phyloP scores from a whole-genome alignment of 2,113 vertebrate species.

The Anoplopoma fimbria region DNA sequence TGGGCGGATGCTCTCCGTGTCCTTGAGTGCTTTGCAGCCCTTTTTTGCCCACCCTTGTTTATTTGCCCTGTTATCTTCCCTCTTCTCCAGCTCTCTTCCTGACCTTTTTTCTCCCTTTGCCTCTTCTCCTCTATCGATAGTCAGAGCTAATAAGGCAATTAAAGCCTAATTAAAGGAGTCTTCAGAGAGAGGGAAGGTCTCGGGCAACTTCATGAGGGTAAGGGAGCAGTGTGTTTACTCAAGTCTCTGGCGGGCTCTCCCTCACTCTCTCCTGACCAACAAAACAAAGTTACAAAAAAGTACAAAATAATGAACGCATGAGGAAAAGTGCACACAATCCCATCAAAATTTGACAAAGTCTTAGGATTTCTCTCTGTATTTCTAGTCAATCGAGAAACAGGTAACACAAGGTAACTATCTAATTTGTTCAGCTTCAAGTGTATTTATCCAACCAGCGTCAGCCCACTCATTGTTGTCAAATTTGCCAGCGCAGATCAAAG shows the following conservation, averaged over 20 bases:
- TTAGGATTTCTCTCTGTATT: constrained; percentile 15
- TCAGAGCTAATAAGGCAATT: constrained; percentile 82
- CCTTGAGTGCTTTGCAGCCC: not conserved
- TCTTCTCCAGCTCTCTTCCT: constrained; percentile 43
- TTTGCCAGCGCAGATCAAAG: constrained; percentile 73
- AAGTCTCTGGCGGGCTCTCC: constrained; percentile 24
- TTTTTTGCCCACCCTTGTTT: constrained; percentile 40
- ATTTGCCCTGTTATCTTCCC: constrained; percentile 32
- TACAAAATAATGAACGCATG: constrained; percentile 18
- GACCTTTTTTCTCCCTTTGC: constrained; percentile 61
- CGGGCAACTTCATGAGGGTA: constrained; percentile 61
- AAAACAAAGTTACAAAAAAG: constrained; percentile 31
- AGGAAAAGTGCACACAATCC: constrained; percentile 19
- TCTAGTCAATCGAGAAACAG: constrained; percentile 9
- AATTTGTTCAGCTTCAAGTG: constrained; percentile 56
- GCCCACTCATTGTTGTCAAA: constrained; percentile 66
- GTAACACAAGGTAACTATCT: constrained; percentile 29
- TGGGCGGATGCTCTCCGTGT: constrained; percentile 19
- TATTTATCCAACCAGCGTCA: constrained; percentile 58
- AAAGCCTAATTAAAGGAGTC: constrained; percentile 81
- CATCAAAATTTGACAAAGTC: not conserved
- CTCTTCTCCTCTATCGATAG: constrained; percentile 69
- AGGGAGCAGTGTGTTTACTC: constrained; percentile 58
- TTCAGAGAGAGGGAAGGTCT: constrained; percentile 68
- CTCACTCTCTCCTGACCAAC: constrained; percentile 32